Evolutionary conservation across 2,113 vertebrate species (phyloP), one percentile per base, ranked within the genome.

Genomic region (Zosterops lateralis): DNA sequence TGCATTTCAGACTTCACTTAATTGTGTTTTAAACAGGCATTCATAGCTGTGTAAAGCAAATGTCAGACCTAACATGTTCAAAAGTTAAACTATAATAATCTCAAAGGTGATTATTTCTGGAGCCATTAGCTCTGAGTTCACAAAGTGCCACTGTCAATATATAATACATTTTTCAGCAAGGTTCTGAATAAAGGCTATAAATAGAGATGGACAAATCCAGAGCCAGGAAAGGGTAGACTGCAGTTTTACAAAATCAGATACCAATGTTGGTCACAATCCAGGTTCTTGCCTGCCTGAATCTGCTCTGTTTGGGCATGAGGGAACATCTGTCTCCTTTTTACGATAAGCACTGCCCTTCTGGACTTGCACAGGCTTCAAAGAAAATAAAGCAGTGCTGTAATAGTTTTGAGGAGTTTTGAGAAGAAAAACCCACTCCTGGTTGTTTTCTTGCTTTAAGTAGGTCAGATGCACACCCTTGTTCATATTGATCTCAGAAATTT

Each of bases 111-210:
- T 89, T 94, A 85, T 88, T 91, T 87, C 84, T 91, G 87, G 47
- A 92, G 67, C 93, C 75, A 89, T 87, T 89, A 93, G 71, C 72
- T 79, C 74, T 0, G 13, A 65, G 78, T 67, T 95, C 77, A 94
- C 56, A 31, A 89, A 83, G 89, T 87, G 47, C 60, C 68, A 84
- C 72, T 89, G 73, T 86, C 83, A 83, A 94, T 74, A 94, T 62
- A 84, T 36, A 94, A 74, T 40, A 72, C 31, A 92, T 94, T 91
- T 95, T 95, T 92, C 82, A 95, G 71, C 84, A 88, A 89, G 67
- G 58, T 44, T 91, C 47, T 0, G 1, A 76, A 58, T 54, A 31
- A 91, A 91, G n/a, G 45, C 68, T 92, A 92, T 88, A 89, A 79
- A 92, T 56, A 89, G 91, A 70, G 78, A 83, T 56, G 42, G 84